These are phyloP conservation scores for Camponotus pennsylvanicus DNA, from an alignment of 1,140 invertebrate species.

Conservation along the genomic window DNA sequence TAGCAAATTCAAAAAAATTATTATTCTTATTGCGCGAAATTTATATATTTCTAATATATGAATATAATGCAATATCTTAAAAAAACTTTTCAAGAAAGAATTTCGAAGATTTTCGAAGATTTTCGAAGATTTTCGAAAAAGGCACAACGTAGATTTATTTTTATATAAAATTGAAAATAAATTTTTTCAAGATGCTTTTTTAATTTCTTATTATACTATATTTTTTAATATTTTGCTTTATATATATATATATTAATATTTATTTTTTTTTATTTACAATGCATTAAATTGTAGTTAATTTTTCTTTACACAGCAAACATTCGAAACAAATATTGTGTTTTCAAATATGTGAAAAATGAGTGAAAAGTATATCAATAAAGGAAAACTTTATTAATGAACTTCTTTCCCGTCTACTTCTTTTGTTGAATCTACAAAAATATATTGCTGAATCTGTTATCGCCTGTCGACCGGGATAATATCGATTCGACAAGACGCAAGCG, in stretches of 20 bases:
- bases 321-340: too few species aligned
- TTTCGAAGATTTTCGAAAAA: not conserved
- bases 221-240: not conserved
- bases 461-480: constrained; percentile 13
- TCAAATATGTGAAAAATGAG: not conserved
- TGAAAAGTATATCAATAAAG: not conserved
- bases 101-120: too few species aligned
- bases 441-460: not conserved
- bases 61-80: not conserved
- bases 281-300: too few species aligned
- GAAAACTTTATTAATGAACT: not conserved
- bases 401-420: constrained; percentile 47
- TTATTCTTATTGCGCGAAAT: not conserved
- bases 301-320: too few species aligned
- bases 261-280: too few species aligned
- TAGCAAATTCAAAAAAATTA: too few species aligned
- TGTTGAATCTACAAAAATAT: not conserved
- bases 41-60: not conserved
- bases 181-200: not conserved
- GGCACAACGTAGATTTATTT: not conserved
- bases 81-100: not conserved
- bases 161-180: not conserved
- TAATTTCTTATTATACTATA: not conserved
- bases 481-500: constrained; percentile 34
- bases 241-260: not conserved